These are phyloP conservation scores for Willowsia nigromaculata DNA, from an alignment of 2,888 invertebrate species.

Conservation along the genomic window DNA sequence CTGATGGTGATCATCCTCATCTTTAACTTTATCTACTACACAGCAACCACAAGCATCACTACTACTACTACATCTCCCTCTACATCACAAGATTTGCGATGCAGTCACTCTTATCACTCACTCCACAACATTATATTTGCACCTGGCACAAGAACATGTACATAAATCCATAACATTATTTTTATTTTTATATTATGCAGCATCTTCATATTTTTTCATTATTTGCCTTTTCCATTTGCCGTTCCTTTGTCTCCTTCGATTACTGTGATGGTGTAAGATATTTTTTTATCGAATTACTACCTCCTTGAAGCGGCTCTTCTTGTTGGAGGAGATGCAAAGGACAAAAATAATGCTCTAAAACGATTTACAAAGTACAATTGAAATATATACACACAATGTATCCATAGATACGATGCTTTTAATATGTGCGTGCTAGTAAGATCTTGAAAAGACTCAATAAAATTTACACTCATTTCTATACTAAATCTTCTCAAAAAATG, in stretches of 20 bases:
- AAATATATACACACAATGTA: no score
- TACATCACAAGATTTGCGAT: background rate
- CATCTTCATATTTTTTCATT: conserved; percentile 30
- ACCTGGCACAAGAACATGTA: conserved; percentile 38
- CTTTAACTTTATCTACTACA: background rate
- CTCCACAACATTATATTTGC: conserved; percentile 20
- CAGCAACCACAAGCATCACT: background rate
- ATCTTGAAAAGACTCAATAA: background rate
- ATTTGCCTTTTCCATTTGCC: conserved; percentile 8
- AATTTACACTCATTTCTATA: background rate
- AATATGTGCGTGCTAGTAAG: background rate
- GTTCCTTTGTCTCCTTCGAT: conserved; percentile 8
- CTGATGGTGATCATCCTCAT: conserved; percentile 60
- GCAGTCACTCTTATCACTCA: conserved; percentile 18
- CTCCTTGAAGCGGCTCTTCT: background rate
- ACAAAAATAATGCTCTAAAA: background rate
- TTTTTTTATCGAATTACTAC: background rate
- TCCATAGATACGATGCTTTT: no score
- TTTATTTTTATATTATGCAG: conserved; percentile 30
- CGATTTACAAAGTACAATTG: no score
- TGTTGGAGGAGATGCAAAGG: background rate
- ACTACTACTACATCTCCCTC: background rate
- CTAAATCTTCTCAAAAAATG: background rate
- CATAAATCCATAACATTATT: conserved; percentile 39
- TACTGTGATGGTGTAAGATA: conserved; percentile 1